Conservation (phyloP, 2,113 vertebrate species). For the Mirza zaza region DNA sequence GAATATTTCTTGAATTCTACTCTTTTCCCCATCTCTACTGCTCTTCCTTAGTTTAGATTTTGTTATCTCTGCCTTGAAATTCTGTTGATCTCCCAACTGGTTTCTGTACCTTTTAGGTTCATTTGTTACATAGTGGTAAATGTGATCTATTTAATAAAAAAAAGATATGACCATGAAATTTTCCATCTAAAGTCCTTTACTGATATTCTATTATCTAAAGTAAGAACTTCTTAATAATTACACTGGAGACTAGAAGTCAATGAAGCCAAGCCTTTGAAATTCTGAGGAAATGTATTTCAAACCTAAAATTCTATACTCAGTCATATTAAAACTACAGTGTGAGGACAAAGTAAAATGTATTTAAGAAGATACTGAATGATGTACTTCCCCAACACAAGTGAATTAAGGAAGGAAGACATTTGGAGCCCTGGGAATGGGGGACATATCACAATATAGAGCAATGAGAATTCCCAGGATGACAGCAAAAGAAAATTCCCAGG, state of each 20-base stretch:
- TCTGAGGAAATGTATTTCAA: background rate
- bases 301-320: background rate
- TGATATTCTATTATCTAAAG: background rate
- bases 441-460: background rate
- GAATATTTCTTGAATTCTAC: conserved; percentile 22
- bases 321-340: conserved; percentile 2
- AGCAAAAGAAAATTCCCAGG: background rate
- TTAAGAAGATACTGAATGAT: background rate
- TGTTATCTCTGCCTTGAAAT: background rate
- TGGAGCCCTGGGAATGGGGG: background rate
- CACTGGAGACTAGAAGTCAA: background rate
- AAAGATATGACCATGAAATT: background rate
- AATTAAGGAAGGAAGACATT: background rate
- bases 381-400: background rate
- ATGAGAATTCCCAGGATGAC: background rate
- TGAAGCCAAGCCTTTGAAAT: background rate
- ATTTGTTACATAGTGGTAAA: background rate
- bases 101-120: background rate
- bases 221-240: background rate
- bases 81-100: background rate
- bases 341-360: background rate
- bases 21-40: background rate
- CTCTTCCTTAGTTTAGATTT: background rate
- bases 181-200: background rate
- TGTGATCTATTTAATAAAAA: background rate